Percentiles rank a stretch among this genome's conserved stretches.
Conservation (phyloP, 2,113 vertebrate genomes). For the Xenopus tropicalis region UCB_Xtro_10.0 CM004444.2:4858001-4858500, state of each 20-base stretch:
- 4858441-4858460: too few species aligned
- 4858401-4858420: not conserved
- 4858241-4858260: slow-evolving; percentile 17
- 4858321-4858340: not conserved
- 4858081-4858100: not conserved
- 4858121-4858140: slow-evolving; percentile 12
- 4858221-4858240: slow-evolving; percentile 20
- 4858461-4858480: too few species aligned
- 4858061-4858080: not conserved
- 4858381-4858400: not conserved
- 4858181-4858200: not conserved
- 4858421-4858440: too few species aligned
- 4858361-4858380: not conserved
- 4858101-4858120: slow-evolving; percentile 16
- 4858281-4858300: slow-evolving; percentile 13
- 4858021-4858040: slow-evolving; percentile 15
- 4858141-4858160: not conserved
- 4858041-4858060: slow-evolving; percentile 13
- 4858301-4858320: slow-evolving; percentile 13
- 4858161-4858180: slow-evolving; percentile 21
- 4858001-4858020: not conserved
- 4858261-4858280: not conserved
- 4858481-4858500: too few species aligned
- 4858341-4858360: not conserved
- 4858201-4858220: slow-evolving; percentile 8